These are phyloP conservation scores for Phrynocephalus versicolor DNA, from an alignment of 2,113 vertebrate species.

Conservation along the genomic window DNA sequence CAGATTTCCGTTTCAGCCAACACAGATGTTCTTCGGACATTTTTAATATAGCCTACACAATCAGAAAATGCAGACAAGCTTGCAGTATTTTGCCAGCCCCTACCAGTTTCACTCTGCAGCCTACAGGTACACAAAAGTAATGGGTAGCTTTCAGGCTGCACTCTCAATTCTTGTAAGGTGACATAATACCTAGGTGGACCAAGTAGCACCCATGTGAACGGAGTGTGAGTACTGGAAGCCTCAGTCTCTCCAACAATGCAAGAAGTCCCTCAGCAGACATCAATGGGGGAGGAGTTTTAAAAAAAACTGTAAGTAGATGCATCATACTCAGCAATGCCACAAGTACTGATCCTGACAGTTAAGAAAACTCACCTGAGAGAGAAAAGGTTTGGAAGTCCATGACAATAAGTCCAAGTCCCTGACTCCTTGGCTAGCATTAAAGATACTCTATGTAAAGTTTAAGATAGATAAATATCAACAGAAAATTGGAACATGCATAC, in stretches of 20 bases:
- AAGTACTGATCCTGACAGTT: constrained; percentile 74
- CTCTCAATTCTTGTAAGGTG: neutral
- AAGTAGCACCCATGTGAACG: neutral
- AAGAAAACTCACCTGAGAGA: constrained; percentile 89
- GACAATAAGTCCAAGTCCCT: constrained; percentile 96
- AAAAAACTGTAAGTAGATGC: constrained; percentile 21
- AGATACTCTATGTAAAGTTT: constrained; percentile 96
- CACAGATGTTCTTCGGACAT: neutral
- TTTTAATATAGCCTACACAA: neutral
- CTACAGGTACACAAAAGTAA: neutral
- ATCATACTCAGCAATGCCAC: constrained; percentile 58
- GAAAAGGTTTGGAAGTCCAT: constrained; percentile 94
- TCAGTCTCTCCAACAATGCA: neutral
- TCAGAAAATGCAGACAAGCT: neutral
- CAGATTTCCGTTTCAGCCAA: neutral
- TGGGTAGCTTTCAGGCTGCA: no score
- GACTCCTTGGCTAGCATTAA: constrained; percentile 98
- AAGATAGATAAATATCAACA: constrained; percentile 89
- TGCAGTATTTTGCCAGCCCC: neutral
- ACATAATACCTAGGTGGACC: neutral
- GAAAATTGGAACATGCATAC: constrained; percentile 73
- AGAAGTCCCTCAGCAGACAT: neutral
- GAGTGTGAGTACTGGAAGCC: neutral
- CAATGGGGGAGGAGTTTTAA: neutral
- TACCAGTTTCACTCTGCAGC: neutral